A percentile compares a stretch with the other conserved stretches of the same genome.
Evolutionary conservation across 2,113 vertebrate genomes (phyloP).

Genomic region (Myocastor coypus): DNA sequence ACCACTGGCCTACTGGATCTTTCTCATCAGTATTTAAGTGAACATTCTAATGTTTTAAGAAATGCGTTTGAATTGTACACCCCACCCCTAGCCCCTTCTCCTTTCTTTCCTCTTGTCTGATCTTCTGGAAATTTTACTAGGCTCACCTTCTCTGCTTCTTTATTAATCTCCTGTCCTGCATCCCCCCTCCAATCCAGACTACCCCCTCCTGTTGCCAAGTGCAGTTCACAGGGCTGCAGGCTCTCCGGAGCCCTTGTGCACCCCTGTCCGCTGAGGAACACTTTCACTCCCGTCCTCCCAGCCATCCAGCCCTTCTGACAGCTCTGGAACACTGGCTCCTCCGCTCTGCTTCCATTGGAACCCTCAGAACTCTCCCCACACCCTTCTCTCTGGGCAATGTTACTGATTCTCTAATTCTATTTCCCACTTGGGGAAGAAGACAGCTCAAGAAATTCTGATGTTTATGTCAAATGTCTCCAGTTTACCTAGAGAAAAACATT

Average conservation of each 20-base stretch:
- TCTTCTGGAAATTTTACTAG: not conserved
- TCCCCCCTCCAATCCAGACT: not conserved
- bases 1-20: not conserved
- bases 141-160: not conserved
- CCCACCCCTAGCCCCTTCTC: no score
- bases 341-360: not conserved
- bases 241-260: not conserved
- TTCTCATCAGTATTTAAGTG: not conserved
- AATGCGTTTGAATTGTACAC: not conserved
- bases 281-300: not conserved
- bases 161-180: not conserved
- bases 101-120: not conserved
- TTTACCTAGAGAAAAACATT: no score
- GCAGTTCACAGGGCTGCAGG: not conserved
- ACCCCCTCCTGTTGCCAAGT: not conserved
- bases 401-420: not conserved
- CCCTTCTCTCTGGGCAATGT: not conserved
- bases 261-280: rapidly evolving
- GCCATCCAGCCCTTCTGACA: no score
- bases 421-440: not conserved
- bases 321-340: not conserved
- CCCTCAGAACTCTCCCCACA: rapidly evolving
- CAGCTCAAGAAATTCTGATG: not conserved
- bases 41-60: not conserved
- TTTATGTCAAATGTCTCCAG: not conserved